These are phyloP conservation scores for Urosaurus nigricauda DNA, from an alignment of 2,797 vertebrate species.

Conservation along the genomic window DNA sequence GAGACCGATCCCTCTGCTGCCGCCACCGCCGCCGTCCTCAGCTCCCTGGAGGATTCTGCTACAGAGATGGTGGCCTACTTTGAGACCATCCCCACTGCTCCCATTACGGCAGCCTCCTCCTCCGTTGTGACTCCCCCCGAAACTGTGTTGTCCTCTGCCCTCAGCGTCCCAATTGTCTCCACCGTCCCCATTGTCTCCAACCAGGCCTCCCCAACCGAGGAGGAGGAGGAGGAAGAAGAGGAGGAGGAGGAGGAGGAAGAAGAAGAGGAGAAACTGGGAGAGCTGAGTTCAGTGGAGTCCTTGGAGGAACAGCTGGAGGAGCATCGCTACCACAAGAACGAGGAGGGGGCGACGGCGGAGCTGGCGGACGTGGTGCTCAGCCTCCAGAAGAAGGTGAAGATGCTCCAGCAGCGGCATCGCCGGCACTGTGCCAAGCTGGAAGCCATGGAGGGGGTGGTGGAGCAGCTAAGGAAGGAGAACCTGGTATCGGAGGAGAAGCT, in stretches of 20 bases:
- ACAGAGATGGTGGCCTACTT: conserved; percentile 79
- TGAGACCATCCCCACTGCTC: conserved; percentile 76
- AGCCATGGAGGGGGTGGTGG: conserved; percentile 81
- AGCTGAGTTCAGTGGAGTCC: background rate
- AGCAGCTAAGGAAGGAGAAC: conserved; percentile 81
- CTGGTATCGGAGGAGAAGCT: conserved; percentile 77
- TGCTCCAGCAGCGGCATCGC: conserved; percentile 83
- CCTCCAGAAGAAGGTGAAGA: conserved; percentile 82
- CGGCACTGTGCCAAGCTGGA: conserved; percentile 81
- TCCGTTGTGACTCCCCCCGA: conserved; percentile 63
- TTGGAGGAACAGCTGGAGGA: conserved; percentile 75
- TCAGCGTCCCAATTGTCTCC: conserved; percentile 81
- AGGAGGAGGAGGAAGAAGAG: background rate
- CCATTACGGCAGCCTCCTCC: conserved; percentile 49
- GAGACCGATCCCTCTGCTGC: conserved; percentile 38
- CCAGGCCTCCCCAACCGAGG: background rate
- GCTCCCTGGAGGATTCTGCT: conserved; percentile 33
- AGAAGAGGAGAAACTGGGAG: conserved; percentile 59
- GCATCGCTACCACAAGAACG: conserved; percentile 81
- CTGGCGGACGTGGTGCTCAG: conserved; percentile 75
- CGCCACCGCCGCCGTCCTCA: background rate
- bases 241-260: background rate
- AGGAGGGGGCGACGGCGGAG: conserved; percentile 79
- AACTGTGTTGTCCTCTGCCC: conserved; percentile 75
- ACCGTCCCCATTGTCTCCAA: conserved; percentile 82